Evolutionary conservation across 2,113 vertebrate species (phyloP).

Genomic region (Condylura cristata): DNA sequence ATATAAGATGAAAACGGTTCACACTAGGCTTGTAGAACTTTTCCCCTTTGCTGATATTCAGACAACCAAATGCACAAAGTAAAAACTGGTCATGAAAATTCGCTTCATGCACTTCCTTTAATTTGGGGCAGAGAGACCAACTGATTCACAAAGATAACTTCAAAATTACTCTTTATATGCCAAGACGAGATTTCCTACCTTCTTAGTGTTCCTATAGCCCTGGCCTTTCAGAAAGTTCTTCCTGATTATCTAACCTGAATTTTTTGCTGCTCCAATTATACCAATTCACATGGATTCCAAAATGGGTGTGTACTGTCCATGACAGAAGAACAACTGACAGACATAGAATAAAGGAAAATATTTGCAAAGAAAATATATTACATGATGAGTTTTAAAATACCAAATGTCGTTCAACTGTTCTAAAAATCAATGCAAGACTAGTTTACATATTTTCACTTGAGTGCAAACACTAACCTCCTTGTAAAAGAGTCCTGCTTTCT

Average conservation of each 20-base stretch:
- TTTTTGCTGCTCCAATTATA: neutral
- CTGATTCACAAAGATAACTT: neutral
- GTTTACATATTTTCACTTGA: neutral
- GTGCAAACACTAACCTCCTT: neutral
- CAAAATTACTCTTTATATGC: neutral
- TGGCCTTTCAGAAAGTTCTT: conserved; percentile 26
- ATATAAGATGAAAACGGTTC: neutral
- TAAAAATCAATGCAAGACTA: neutral
- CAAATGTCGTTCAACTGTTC: conserved; percentile 3
- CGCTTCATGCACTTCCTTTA: neutral
- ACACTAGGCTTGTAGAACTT: neutral
- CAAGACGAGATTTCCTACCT: neutral
- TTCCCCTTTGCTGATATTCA: neutral
- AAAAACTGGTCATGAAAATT: neutral
- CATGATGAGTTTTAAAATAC: neutral
- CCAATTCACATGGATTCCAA: neutral
- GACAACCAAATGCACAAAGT: neutral
- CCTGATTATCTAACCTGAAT: neutral
- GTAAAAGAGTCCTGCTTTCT: conserved; percentile 6
- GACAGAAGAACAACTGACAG: neutral
- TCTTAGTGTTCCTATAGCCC: neutral
- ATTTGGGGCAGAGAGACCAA: neutral
- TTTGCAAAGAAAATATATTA: conserved; percentile 36
- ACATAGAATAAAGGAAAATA: neutral
- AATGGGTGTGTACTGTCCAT: neutral